These are phyloP conservation scores for Ochotona princeps DNA, from an alignment of 2,113 vertebrate genomes.

Conservation along the genomic window DNA sequence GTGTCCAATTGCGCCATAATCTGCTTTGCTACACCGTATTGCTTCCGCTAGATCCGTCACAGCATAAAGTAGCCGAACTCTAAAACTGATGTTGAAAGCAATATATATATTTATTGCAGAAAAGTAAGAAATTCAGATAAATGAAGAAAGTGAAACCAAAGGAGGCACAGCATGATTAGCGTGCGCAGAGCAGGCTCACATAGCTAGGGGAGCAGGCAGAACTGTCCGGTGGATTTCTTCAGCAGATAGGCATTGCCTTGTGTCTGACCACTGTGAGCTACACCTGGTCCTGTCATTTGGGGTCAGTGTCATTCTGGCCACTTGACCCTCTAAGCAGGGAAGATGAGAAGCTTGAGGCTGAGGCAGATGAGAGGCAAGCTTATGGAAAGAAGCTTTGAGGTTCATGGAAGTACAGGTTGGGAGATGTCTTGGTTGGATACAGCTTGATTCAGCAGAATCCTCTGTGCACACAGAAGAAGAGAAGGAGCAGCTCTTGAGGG, in stretches of 20 bases:
- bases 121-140: constrained; percentile 46
- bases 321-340: constrained; percentile 29
- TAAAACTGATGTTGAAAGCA: constrained; percentile 27
- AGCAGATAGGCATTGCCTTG: background rate
- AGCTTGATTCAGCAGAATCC: background rate
- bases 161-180: background rate
- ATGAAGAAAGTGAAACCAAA: background rate
- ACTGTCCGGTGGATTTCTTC: background rate
- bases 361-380: background rate
- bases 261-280: background rate
- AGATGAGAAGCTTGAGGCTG: constrained; percentile 33
- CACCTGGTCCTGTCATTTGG: constrained; percentile 4
- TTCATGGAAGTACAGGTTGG: background rate
- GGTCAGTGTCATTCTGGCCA: background rate
- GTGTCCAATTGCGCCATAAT: background rate
- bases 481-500: background rate
- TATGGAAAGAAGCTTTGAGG: constrained; percentile 12
- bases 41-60: background rate
- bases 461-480: background rate
- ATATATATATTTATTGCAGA: background rate
- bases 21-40: background rate
- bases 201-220: background rate
- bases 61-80: background rate
- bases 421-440: constrained; percentile 15
- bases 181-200: background rate